Conservation (phyloP, 2,888 invertebrate species). For the Thera britannica region DNA sequence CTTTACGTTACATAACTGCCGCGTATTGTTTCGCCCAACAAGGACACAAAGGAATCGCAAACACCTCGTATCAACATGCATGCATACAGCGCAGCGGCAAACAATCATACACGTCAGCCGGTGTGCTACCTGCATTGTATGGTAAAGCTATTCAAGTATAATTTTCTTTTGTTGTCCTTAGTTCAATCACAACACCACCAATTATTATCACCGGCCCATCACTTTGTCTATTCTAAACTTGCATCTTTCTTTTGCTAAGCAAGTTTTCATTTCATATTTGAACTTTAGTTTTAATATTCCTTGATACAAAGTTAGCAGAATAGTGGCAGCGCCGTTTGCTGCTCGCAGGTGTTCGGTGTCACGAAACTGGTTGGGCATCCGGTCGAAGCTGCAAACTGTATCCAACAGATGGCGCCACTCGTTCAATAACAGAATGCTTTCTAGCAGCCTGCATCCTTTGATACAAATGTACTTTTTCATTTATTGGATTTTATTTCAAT, state of each 20-base stretch:
- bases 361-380: conserved; percentile 82
- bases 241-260: neutral
- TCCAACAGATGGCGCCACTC: conserved; percentile 75
- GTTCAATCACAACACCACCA: conserved; percentile 11
- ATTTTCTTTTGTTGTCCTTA: conserved; percentile 22
- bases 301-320: conserved; percentile 48
- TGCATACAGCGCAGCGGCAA: conserved; percentile 19
- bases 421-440: conserved; percentile 44
- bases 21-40: conserved; percentile 71
- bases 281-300: conserved; percentile 23
- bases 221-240: conserved; percentile 7
- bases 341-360: conserved; percentile 78
- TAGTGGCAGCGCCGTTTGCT: conserved; percentile 46
- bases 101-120: conserved; percentile 27
- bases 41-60: conserved; percentile 60
- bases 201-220: neutral
- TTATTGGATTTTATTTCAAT: conserved; percentile 13
- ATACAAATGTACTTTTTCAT: conserved; percentile 7
- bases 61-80: conserved; percentile 28
- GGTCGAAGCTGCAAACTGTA: conserved; percentile 61
- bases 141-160: conserved; percentile 23
- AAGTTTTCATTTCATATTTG: neutral
- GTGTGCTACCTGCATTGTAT: conserved; percentile 29
- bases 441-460: conserved; percentile 16
- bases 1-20: conserved; percentile 70